Conservation (phyloP, 1,140 invertebrate species). For the Theocolax elegans region DNA sequence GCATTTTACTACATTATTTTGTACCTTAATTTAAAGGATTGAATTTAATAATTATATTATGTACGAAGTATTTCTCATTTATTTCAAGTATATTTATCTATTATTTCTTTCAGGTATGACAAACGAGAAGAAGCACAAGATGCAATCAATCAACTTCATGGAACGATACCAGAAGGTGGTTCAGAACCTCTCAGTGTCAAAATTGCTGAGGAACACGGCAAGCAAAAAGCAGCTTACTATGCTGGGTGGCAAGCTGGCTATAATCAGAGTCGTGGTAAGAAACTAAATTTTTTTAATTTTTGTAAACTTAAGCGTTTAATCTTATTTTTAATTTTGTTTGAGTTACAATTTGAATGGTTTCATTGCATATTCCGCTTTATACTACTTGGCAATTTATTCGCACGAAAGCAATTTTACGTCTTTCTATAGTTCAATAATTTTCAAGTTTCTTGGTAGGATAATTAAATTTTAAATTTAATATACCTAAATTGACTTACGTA, state of each 20-base stretch:
- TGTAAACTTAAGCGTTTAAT: slow-evolving; percentile 26
- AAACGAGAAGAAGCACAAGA: slow-evolving; percentile 88
- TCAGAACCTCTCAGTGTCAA: slow-evolving; percentile 86
- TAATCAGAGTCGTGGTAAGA: slow-evolving; percentile 69
- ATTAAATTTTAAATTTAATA: neutral
- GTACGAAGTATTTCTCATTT: no score
- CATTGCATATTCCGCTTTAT: slow-evolving; percentile 28
- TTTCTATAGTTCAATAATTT: slow-evolving; percentile 3
- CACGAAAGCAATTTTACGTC: slow-evolving; percentile 8
- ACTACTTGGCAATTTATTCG: neutral
- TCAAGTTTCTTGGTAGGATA: slow-evolving; percentile 7
- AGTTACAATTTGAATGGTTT: slow-evolving; percentile 24
- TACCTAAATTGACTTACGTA: neutral
- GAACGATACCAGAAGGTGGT: slow-evolving; percentile 84
- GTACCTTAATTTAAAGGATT: no score
- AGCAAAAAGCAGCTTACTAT: slow-evolving; percentile 82
- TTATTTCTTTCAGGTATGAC: slow-evolving; percentile 72
- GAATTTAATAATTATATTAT: no score
- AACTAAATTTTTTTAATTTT: slow-evolving; percentile 17
- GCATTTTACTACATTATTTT: neutral
- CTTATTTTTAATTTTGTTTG: slow-evolving; percentile 6
- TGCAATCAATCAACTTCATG: slow-evolving; percentile 87
- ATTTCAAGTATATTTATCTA: slow-evolving; percentile 10
- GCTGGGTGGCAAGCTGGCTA: slow-evolving; percentile 72
- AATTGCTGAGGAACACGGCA: slow-evolving; percentile 93